These are phyloP conservation scores for Ceyx margarethae DNA, from an alignment of 2,113 vertebrate genomes.

Conservation along the genomic window DNA sequence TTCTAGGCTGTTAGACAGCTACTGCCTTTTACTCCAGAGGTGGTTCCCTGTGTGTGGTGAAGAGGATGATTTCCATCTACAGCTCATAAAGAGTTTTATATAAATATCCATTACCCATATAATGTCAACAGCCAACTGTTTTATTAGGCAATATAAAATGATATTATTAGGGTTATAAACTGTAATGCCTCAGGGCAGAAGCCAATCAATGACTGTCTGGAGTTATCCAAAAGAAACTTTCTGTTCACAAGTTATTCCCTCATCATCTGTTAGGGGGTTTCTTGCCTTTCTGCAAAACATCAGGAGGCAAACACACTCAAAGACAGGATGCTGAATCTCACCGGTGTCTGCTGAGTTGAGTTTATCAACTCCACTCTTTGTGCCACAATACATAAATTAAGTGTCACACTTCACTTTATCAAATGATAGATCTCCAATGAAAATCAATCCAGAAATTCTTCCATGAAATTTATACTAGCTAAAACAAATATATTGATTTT, in stretches of 20 bases:
- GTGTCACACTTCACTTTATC: not conserved
- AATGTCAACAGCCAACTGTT: constrained; percentile 64
- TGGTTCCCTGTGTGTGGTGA: constrained; percentile 12
- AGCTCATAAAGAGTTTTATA: constrained; percentile 62
- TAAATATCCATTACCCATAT: constrained; percentile 48
- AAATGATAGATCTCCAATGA: constrained; percentile 26
- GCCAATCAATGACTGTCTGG: constrained; percentile 32
- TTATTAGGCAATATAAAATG: constrained; percentile 67
- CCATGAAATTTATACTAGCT: not conserved
- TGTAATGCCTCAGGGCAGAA: constrained; percentile 54
- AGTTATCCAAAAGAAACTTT: constrained; percentile 48
- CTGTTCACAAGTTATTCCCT: not conserved
- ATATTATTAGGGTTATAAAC: constrained; percentile 66
- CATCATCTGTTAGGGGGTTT: not conserved
- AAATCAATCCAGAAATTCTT: not conserved
- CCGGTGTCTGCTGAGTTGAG: not conserved
- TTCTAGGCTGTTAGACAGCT: not conserved
- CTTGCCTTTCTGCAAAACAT: not conserved
- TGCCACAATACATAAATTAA: not conserved
- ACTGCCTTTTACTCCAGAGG: constrained; percentile 6
- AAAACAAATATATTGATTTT: not conserved
- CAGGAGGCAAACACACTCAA: not conserved
- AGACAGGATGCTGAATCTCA: not conserved
- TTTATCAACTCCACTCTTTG: not conserved
- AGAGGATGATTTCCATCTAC: constrained; percentile 50